Base-by-base conservation (phyloP, 2,888 invertebrate species). In the Blera fallax region DNA sequence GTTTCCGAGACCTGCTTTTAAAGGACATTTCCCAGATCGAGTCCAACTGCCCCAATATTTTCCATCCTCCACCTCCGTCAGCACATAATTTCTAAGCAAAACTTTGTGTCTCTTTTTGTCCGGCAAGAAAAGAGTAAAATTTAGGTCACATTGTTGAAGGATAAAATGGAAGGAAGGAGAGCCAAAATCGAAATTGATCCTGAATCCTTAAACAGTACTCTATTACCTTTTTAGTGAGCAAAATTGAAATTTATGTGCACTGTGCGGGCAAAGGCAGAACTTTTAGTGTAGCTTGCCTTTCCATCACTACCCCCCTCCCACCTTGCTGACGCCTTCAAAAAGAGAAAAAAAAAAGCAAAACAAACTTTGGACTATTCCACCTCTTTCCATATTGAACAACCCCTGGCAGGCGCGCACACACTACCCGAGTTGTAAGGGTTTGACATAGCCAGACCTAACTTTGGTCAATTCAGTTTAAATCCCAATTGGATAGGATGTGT, bases 201-300 rank as follows among this genome's bases (percentile, higher is more conserved):
- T 45, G 82, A 83, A 78, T 83, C 78, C 82, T 78, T 83, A 78
- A 83, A 73, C 62, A 83, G 72, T 48, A 65, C 45, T 56, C 78
- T 40, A 73, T 78, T 78, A 67, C 67, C 67, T 67, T 78, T 73
- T 62, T 79, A 79, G 73, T 78, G 73, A 45, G 32, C 16, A 67
- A 45, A 83, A 83, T 83, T 83, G 43, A 78, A 83, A 83, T 83
- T 73, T 78, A 82, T 78, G 58, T 65, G 24, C 70, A 60, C 40
- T 43, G 43, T 70, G 70, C 52, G 60, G 67, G 24, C 60, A 62
- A 21, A 62, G 67, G 54, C 52, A 65, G 24, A 73, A 78, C 65
- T 78, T 78, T 72, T 60, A 43, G 64, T 58, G 32, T 16, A 50
- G 32, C 56, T 64, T 21, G 8, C 50, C 54, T 60, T 16, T 45